Evolutionary conservation across 2,113 vertebrate species (phyloP), one percentile per base, ranked within the genome.

Genomic region (Mesitornis unicolor): DNA sequence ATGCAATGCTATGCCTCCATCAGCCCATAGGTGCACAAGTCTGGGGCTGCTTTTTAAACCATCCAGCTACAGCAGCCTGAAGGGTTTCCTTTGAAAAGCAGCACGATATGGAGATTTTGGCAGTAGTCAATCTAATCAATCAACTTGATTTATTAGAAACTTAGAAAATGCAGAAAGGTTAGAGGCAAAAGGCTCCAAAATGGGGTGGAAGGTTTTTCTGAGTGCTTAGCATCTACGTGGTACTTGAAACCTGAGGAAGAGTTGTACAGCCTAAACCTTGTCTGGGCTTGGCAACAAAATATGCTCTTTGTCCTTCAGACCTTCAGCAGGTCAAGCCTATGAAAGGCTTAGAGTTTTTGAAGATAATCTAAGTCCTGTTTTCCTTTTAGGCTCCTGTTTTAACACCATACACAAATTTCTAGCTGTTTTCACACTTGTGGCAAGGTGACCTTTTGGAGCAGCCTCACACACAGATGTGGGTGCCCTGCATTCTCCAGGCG

Each of bases 381-480:
- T 84, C 33, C 48, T 81, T 65, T 56, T 29, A 81, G 29, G 16
- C 7, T 79, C 48, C 42, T 48, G 7, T 40, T 47, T n/a, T 36
- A 43, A 71, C 16, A 13, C 22, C 43, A 42, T 17, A 16, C 28
- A 74, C 19, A 22, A 61, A 14, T 35, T 77, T 77, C 31, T 16
- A 29, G 12, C 29, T 36, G 40, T 38, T 61, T 70, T 40, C 43
- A 26, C 25, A 4, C 29, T 81, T 47, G 8, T 13, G 83, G 17
- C 22, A 57, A 5, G 0, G 1, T 16, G 40, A 25, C 13, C 15
- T 87, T 78, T 54, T 60, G 45, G 67, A 90, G 57, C 17, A 54
- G 15, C 2, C 20, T 42, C 51, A 19, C 0, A 19, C 0, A 0
- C 0, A 6, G 50, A 57, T 73, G 17, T 25, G 35, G 40, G 42